phyloP scores from a whole-genome alignment of 2,888 invertebrate genomes.

The Caenorhabditis macrosperma region DNA sequence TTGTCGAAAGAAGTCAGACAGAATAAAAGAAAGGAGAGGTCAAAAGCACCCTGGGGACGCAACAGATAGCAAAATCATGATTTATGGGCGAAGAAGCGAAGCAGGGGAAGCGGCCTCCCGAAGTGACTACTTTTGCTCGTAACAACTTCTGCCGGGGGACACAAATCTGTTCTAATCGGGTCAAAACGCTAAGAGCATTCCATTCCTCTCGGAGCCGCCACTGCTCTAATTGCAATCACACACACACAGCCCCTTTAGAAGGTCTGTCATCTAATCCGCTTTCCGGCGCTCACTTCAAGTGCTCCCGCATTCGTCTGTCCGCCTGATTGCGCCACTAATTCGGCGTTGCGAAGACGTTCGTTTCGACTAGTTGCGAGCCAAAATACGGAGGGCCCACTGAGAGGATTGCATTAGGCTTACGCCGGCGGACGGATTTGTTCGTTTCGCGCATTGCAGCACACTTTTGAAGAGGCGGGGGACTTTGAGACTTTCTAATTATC shows the following conservation, averaged over 20 bases:
- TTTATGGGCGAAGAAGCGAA: constrained; percentile 40
- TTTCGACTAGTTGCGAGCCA: constrained; percentile 18
- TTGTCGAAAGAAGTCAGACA: not conserved
- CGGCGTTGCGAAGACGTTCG: constrained; percentile 38
- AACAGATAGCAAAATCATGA: constrained; percentile 54
- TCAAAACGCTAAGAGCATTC: constrained; percentile 8
- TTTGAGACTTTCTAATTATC: too few relatives aligned
- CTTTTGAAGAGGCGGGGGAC: not conserved
- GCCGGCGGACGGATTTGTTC: not conserved
- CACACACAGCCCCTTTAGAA: constrained; percentile 19
- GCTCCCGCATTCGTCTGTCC: constrained; percentile 30
- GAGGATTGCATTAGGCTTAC: constrained; percentile 33
- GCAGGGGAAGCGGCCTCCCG: constrained; percentile 14
- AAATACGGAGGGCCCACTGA: constrained; percentile 37
- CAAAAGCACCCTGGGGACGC: constrained; percentile 38
- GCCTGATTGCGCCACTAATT: constrained; percentile 59
- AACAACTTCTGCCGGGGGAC: constrained; percentile 7
- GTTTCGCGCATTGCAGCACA: not conserved
- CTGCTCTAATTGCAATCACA: constrained; percentile 57
- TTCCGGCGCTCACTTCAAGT: constrained; percentile 37
- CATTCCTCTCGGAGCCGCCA: not conserved
- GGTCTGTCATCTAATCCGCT: constrained; percentile 58
- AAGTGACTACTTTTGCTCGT: constrained; percentile 4
- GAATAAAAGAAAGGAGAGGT: constrained; percentile 25
- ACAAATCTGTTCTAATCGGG: constrained; percentile 4